A percentile compares a stretch with the other conserved stretches of the same genome.
phyloP scores from a whole-genome alignment of 2,888 invertebrate genomes.

The Pyrgus malvae region DNA sequence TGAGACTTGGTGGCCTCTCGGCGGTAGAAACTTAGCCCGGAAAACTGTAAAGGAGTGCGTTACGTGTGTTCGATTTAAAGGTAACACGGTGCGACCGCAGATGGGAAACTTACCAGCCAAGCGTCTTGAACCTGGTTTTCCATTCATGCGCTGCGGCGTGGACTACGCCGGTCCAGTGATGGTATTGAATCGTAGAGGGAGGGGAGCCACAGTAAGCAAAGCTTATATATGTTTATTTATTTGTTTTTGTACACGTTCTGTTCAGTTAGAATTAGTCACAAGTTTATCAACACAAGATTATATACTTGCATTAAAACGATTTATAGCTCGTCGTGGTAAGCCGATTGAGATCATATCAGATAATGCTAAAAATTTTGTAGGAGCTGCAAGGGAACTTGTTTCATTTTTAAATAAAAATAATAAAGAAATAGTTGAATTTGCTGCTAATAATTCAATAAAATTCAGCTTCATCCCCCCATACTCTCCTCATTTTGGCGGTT shows the following conservation, averaged over 20 bases:
- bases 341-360: background rate
- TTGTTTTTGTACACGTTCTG: background rate
- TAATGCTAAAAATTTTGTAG: background rate
- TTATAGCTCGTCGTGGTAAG: background rate
- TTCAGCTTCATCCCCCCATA: background rate
- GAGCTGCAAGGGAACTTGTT: background rate
- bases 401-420: background rate
- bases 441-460: background rate
- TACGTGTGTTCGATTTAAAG: background rate
- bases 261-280: background rate
- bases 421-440: background rate
- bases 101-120: background rate
- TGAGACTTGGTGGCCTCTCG: background rate
- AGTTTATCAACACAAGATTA: background rate
- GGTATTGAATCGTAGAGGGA: background rate
- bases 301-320: background rate
- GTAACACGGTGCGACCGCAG: background rate
- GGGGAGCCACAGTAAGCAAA: background rate
- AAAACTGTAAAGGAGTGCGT: background rate
- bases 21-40: background rate
- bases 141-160: background rate
- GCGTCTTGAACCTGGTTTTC: background rate
- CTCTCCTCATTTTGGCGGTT: conserved; percentile 12
- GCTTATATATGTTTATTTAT: background rate
- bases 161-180: background rate